phyloP scores from a whole-genome alignment of 2,888 invertebrate species.

The Eucriotettix oculatus region DNA sequence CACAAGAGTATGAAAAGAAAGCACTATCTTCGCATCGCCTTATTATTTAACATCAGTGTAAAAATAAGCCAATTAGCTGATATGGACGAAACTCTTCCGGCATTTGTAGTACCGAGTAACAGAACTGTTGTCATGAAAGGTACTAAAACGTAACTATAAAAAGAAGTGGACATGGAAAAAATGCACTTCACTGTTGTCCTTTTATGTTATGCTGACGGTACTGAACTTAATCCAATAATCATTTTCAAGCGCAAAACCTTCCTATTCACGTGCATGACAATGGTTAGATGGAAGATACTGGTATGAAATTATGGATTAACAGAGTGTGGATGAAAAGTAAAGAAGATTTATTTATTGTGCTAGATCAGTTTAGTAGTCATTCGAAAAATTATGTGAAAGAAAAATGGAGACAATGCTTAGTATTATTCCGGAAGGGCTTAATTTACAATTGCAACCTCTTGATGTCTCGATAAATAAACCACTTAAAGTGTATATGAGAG shows the following conservation, averaged over 20 bases:
- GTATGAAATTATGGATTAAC: not conserved
- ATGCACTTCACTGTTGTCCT: not conserved
- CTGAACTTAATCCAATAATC: not conserved
- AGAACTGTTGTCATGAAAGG: conserved; percentile 6
- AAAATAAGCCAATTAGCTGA: conserved; percentile 1
- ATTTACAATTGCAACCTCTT: not conserved
- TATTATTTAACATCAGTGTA: conserved; percentile 1
- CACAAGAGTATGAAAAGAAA: conserved; percentile 2
- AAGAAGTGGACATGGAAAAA: not conserved
- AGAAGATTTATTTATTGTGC: not conserved
- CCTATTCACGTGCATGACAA: not conserved
- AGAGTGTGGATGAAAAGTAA: not conserved
- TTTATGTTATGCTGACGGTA: no score
- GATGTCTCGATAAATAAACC: not conserved
- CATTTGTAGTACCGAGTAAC: conserved; percentile 3
- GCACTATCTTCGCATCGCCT: not conserved
- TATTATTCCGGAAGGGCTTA: not conserved
- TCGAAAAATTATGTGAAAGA: not conserved
- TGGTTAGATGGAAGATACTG: not conserved
- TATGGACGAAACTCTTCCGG: conserved; percentile 3
- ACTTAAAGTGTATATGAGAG: not conserved
- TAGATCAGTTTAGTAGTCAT: not conserved
- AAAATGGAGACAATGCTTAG: not conserved
- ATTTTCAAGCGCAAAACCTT: not conserved
- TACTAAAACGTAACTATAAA: conserved; percentile 2